Percentiles rank a stretch among this genome's conserved stretches.
Evolutionary conservation across 2,113 vertebrate species (phyloP).

Genomic region (Megaleporinus macrocephalus): DNA sequence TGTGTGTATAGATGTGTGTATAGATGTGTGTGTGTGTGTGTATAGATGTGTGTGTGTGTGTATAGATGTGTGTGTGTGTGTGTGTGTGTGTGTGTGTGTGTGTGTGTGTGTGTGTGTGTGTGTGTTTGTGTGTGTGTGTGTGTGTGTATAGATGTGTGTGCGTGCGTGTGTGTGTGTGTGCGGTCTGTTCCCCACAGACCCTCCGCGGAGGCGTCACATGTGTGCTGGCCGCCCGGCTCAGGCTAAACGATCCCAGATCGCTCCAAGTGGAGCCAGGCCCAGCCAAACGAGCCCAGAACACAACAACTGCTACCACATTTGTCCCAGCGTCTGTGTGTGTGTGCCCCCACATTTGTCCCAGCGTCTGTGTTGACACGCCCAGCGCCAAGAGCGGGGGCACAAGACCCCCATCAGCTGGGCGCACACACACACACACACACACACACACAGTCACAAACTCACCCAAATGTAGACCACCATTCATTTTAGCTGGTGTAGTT

Average conservation of each 20-base stretch:
- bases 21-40: constrained; percentile 43
- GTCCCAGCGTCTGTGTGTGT: constrained; percentile 68
- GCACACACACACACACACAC: too few relatives aligned
- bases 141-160: too few relatives aligned
- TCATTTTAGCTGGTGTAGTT: too few relatives aligned
- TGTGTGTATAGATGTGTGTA: constrained; percentile 9
- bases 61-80: too few relatives aligned
- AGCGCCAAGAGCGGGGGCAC: constrained; percentile 61
- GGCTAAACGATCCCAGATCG: constrained; percentile 28
- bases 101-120: too few relatives aligned
- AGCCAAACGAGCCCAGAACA: constrained; percentile 67
- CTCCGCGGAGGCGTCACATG: constrained; percentile 58
- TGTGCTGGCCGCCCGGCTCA: constrained; percentile 45
- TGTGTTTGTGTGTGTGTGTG: too few relatives aligned
- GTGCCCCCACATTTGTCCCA: constrained; percentile 63
- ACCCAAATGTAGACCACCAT: too few relatives aligned
- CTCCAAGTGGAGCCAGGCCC: constrained; percentile 6
- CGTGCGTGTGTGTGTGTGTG: constrained; percentile 45
- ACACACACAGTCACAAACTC: too few relatives aligned
- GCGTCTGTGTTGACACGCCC: constrained; percentile 68
- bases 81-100: too few relatives aligned
- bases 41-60: constrained; percentile 50
- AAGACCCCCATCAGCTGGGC: constrained; percentile 49
- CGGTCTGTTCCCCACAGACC: constrained; percentile 63
- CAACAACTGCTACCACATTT: constrained; percentile 75